Conservation (phyloP, 2,888 invertebrate species). For the Andrena minutula region DNA sequence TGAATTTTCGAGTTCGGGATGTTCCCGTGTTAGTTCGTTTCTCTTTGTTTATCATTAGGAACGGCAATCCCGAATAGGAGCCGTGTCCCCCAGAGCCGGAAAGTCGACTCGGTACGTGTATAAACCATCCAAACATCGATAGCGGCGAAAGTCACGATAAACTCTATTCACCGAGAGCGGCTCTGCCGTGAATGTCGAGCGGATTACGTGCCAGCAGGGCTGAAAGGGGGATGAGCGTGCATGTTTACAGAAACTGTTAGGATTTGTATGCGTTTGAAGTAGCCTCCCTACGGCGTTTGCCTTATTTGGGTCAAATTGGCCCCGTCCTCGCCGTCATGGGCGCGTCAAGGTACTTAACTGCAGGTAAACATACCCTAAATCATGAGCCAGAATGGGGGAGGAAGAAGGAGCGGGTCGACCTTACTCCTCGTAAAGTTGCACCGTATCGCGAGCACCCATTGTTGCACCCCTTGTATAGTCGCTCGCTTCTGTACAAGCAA, state of each 20-base stretch:
- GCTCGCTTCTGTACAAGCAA: constrained; percentile 49
- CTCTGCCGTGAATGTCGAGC: constrained; percentile 30
- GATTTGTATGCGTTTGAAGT: constrained; percentile 69
- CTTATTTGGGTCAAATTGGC: constrained; percentile 72
- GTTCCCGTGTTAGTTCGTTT: too few relatives aligned
- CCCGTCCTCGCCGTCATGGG: constrained; percentile 70
- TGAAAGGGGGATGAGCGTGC: constrained; percentile 54
- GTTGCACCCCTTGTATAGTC: constrained; percentile 52
- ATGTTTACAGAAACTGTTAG: constrained; percentile 78
- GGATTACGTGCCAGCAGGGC: constrained; percentile 56
- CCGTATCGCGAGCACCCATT: constrained; percentile 63
- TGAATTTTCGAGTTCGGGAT: too few relatives aligned
- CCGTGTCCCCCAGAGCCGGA: not conserved
- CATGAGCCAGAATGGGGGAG: constrained; percentile 57
- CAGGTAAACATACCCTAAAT: constrained; percentile 81
- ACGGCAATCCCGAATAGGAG: not conserved
- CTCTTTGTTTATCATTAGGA: constrained; percentile 25
- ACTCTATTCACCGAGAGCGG: constrained; percentile 15
- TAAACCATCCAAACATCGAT: constrained; percentile 25
- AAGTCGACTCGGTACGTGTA: not conserved
- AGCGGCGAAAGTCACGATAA: constrained; percentile 42
- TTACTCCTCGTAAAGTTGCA: constrained; percentile 71
- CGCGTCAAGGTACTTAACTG: constrained; percentile 78
- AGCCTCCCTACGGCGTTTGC: constrained; percentile 66
- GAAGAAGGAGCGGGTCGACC: constrained; percentile 50